Conservation (phyloP, 2,797 vertebrate genomes). For the Choloepus didactylus region DNA sequence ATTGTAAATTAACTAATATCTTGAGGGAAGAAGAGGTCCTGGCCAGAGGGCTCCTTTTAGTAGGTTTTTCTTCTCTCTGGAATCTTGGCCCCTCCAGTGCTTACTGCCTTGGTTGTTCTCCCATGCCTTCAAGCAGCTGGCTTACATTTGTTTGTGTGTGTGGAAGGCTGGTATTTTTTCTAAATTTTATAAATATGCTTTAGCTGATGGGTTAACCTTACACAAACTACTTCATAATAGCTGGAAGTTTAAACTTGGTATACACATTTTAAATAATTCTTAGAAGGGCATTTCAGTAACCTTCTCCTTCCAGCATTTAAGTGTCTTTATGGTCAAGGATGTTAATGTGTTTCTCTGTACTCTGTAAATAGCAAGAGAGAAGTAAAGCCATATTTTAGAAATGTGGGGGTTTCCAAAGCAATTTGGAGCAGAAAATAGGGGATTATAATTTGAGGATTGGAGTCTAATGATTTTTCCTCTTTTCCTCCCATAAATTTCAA, state of each 20-base stretch:
- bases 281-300: slow-evolving; percentile 12
- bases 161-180: not conserved
- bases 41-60: not conserved
- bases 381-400: not conserved
- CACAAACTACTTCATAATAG: not conserved
- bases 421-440: slow-evolving; percentile 1
- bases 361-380: not conserved
- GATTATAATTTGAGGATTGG: not conserved
- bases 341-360: not conserved
- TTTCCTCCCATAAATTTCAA: not conserved
- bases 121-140: not conserved
- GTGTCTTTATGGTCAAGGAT: not conserved
- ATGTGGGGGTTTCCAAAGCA: not conserved
- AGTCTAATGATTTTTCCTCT: slow-evolving; percentile 16
- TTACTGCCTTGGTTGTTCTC: not conserved
- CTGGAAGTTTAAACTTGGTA: slow-evolving; percentile 20
- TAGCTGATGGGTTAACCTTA: not conserved
- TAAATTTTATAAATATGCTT: not conserved
- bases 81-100: not conserved
- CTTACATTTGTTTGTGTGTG: not conserved
- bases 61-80: not conserved
- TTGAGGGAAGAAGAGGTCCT: not conserved
- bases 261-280: slow-evolving; percentile 19
- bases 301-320: not conserved
- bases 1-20: not conserved